phyloP scores from a whole-genome alignment of 2,113 vertebrate genomes.

The Amazona vittata region DNA sequence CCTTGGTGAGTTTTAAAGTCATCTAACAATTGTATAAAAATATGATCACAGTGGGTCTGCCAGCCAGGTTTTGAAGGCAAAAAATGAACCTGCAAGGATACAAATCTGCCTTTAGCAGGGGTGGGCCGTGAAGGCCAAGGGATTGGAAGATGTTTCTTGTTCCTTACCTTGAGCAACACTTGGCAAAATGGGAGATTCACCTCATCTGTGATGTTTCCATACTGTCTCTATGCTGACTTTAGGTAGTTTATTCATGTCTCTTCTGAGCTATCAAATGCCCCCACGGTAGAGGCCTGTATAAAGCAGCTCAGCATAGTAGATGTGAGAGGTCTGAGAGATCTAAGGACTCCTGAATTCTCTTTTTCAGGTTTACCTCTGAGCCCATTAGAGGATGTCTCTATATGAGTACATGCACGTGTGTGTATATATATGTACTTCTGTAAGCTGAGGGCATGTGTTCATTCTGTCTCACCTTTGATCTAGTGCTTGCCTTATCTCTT shows the following conservation, averaged over 20 bases:
- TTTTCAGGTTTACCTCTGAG: not conserved
- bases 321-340: not conserved
- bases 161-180: not conserved
- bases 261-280: not conserved
- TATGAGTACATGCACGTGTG: not conserved
- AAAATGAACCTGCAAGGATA: not conserved
- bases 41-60: not conserved
- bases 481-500: not conserved
- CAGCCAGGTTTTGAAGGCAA: not conserved
- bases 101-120: not conserved
- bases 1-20: not conserved
- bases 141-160: not conserved
- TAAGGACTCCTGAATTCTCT: not conserved
- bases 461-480: slow-evolving; percentile 15
- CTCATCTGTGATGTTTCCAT: not conserved
- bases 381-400: not conserved
- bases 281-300: not conserved
- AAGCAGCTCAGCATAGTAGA: not conserved
- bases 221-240: not conserved
- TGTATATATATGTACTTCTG: not conserved
- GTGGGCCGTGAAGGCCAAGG: not conserved
- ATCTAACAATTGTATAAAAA: not conserved
- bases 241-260: not conserved
- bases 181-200: not conserved
- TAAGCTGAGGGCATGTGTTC: not conserved